phyloP scores from a whole-genome alignment of 1,140 invertebrate genomes.

The Brevipalpus yothersi region DNA sequence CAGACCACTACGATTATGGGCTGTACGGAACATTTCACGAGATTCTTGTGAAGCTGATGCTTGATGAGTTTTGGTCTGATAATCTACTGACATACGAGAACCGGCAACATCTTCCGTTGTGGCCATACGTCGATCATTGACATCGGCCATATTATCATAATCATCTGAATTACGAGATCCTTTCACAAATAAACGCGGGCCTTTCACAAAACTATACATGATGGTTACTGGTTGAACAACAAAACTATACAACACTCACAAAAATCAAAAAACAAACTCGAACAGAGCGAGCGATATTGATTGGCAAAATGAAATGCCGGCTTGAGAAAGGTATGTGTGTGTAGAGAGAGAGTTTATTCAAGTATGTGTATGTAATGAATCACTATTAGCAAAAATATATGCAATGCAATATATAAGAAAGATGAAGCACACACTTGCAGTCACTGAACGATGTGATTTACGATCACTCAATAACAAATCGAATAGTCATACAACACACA shows the following conservation, averaged over 20 bases:
- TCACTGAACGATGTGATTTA: too few species aligned
- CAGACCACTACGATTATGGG: constrained; percentile 30
- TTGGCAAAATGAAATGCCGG: background rate
- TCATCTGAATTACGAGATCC: constrained; percentile 39
- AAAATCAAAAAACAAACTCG: background rate
- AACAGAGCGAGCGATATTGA: background rate
- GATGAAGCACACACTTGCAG: too few species aligned
- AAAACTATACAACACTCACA: background rate
- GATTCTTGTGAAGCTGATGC: constrained; percentile 16
- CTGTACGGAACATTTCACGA: constrained; percentile 29
- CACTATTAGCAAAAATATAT: too few species aligned
- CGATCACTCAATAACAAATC: too few species aligned
- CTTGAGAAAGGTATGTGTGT: background rate
- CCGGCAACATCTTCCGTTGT: constrained; percentile 2
- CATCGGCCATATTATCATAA: constrained; percentile 23
- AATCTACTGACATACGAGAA: background rate
- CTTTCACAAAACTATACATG: constrained; percentile 8
- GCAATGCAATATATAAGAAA: too few species aligned
- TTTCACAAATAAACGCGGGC: constrained; percentile 43
- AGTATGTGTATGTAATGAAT: too few species aligned
- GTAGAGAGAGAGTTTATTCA: too few species aligned
- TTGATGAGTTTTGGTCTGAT: constrained; percentile 13
- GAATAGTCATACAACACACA: too few species aligned
- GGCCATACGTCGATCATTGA: constrained; percentile 6
- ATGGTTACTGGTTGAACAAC: background rate